Conservation (phyloP, 2,113 vertebrate genomes). For the Callipepla squamata region DNA sequence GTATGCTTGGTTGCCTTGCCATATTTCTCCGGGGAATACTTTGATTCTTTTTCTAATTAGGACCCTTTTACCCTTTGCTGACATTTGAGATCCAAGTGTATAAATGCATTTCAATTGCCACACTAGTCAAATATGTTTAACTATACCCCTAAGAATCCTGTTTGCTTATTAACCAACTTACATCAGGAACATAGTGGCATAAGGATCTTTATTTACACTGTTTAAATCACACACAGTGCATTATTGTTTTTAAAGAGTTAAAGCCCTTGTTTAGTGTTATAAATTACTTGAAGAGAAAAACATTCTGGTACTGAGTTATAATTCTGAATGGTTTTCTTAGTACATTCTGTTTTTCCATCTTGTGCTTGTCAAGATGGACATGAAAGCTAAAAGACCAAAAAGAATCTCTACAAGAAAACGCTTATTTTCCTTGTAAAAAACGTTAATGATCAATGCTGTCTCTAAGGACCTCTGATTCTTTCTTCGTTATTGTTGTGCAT, state of each 20-base stretch:
- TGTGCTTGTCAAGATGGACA: background rate
- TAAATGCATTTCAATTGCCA: background rate
- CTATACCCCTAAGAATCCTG: background rate
- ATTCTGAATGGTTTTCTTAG: background rate
- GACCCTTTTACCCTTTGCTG: background rate
- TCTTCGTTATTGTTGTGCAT: background rate
- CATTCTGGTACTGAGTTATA: background rate
- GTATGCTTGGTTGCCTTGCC: background rate
- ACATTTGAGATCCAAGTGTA: background rate
- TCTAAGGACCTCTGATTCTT: background rate
- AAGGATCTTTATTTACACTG: background rate
- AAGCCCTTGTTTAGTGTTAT: background rate
- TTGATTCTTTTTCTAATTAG: background rate
- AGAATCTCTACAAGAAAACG: background rate
- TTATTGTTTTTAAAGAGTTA: background rate
- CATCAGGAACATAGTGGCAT: background rate
- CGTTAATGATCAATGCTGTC: background rate
- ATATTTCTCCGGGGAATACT: background rate
- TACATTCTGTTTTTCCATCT: background rate
- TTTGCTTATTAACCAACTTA: background rate
- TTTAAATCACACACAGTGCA: background rate
- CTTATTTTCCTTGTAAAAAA: constrained; percentile 4
- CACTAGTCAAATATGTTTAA: background rate
- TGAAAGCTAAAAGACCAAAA: constrained; percentile 21
- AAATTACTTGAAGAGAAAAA: background rate